phyloP scores from a whole-genome alignment of 2,113 vertebrate species.

The Hydrolagus affinis region DNA sequence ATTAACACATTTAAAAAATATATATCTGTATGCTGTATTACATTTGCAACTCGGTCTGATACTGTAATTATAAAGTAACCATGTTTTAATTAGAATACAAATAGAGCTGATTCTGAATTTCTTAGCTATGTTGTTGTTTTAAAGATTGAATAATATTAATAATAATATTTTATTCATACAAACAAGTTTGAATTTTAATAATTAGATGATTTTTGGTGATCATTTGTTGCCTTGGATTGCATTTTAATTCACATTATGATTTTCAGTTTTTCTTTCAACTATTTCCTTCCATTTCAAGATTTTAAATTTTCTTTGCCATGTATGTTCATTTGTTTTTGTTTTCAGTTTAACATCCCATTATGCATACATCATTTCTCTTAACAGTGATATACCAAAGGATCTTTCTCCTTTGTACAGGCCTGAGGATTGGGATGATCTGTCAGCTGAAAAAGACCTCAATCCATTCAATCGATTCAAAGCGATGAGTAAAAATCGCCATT shows the following conservation, averaged over 20 bases:
- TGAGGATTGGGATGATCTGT: slow-evolving; percentile 91
- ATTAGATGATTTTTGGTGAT: not conserved
- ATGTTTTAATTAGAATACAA: too few relatives aligned
- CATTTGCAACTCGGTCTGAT: not conserved
- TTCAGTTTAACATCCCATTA: slow-evolving; percentile 56
- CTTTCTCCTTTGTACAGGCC: slow-evolving; percentile 99
- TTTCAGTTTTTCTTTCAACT: slow-evolving; percentile 42
- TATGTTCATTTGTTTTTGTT: slow-evolving; percentile 48
- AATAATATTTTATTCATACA: not conserved
- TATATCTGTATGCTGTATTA: too few relatives aligned
- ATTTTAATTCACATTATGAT: slow-evolving; percentile 33
- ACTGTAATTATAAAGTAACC: not conserved
- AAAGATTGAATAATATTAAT: too few relatives aligned
- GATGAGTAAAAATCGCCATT: slow-evolving; percentile 63
- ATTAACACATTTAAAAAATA: not conserved
- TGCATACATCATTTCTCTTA: slow-evolving; percentile 61
- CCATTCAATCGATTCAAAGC: slow-evolving; percentile 92
- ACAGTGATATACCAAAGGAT: slow-evolving; percentile 96
- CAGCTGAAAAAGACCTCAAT: slow-evolving; percentile 85
- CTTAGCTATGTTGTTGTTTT: not conserved
- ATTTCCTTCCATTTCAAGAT: slow-evolving; percentile 40
- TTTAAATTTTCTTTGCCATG: slow-evolving; percentile 37
- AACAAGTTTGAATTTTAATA: not conserved
- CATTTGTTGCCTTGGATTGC: slow-evolving; percentile 27
- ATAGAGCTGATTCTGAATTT: not conserved